These are phyloP conservation scores for Drosophila nasuta DNA, from an alignment of 1,140 invertebrate genomes.

Conservation along the genomic window DNA sequence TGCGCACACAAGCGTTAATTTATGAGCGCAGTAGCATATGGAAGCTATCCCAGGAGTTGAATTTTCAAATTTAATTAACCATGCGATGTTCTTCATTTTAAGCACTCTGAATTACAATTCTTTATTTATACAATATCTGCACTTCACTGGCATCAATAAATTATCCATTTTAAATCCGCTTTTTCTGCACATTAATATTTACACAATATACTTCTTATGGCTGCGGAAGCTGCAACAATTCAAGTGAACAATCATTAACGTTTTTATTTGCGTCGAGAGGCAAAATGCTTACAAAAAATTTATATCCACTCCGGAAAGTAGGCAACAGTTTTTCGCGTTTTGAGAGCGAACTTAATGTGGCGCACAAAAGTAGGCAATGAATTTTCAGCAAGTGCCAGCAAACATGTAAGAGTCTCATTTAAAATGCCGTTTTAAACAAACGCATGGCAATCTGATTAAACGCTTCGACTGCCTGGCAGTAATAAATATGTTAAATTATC, in stretches of 20 bases:
- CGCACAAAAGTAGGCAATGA: conserved; percentile 34
- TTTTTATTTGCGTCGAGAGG: too few relatives aligned
- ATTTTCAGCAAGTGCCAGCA: background rate
- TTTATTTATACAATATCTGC: background rate
- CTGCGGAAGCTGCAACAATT: background rate
- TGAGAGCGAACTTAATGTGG: background rate
- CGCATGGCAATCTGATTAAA: background rate
- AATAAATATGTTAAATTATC: conserved; percentile 6
- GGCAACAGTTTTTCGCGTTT: conserved; percentile 12
- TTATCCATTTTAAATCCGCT: background rate
- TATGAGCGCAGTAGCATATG: conserved; percentile 15
- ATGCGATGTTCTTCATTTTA: background rate
- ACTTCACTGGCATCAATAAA: background rate
- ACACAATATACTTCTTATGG: background rate
- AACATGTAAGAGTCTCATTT: conserved; percentile 1
- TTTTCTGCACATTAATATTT: background rate
- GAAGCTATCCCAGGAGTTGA: conserved; percentile 11
- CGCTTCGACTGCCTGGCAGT: background rate
- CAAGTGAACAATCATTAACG: conserved; percentile 8
- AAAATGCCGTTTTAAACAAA: conserved; percentile 3
- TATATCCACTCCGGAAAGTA: conserved; percentile 7
- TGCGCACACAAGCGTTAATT: conserved; percentile 27
- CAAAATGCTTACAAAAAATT: background rate
- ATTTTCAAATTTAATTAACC: conserved; percentile 8
- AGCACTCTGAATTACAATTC: background rate